phyloP scores from a whole-genome alignment of 2,113 vertebrate species.

The Callionymus lyra region DNA sequence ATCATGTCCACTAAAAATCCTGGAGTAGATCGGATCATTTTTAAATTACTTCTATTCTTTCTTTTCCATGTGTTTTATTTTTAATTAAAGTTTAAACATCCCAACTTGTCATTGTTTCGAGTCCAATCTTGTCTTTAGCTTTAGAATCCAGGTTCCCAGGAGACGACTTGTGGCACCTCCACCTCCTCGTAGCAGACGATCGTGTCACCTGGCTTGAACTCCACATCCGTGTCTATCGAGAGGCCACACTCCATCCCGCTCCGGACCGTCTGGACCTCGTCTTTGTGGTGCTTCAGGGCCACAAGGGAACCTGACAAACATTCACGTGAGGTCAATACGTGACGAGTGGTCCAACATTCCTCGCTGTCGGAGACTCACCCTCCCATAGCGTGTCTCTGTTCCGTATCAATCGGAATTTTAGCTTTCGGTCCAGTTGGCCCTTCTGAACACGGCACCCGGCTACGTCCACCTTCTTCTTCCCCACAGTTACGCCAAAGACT shows the following conservation, averaged over 20 bases:
- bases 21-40: neutral
- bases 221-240: constrained; percentile 65
- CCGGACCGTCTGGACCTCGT: constrained; percentile 75
- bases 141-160: constrained; percentile 87
- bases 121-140: too few species aligned
- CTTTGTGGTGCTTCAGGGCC: constrained; percentile 85
- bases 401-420: constrained; percentile 76
- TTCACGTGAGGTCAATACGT: neutral
- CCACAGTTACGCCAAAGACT: constrained; percentile 75
- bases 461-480: constrained; percentile 80
- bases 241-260: constrained; percentile 88
- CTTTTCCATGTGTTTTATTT: neutral
- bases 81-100: too few species aligned
- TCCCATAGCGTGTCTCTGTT: constrained; percentile 74
- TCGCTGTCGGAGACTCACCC: constrained; percentile 61
- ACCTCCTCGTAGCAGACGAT: constrained; percentile 78
- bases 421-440: constrained; percentile 76
- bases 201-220: constrained; percentile 73
- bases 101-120: too few species aligned
- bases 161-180: constrained; percentile 60
- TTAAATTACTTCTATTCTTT: neutral
- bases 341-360: neutral
- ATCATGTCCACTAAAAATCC: constrained; percentile 1
- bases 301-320: constrained; percentile 66
- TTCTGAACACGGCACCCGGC: constrained; percentile 93